Percentiles rank a stretch among this genome's conserved stretches.
Conservation (phyloP, 92 coral and sea anemone genomes). For the Muricea muricata region DNA sequence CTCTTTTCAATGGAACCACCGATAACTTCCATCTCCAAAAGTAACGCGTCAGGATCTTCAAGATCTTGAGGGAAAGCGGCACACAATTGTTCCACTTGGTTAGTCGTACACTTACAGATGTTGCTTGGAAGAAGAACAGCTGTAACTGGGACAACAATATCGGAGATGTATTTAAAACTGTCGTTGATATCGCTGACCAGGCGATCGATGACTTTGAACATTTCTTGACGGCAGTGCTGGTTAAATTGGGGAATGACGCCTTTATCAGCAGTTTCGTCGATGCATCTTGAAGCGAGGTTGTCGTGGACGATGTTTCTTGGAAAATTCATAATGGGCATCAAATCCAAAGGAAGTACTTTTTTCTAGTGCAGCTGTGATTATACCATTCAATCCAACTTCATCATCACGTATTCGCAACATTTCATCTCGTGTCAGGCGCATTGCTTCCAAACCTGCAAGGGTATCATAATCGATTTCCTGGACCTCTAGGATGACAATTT, state of each 20-base stretch:
- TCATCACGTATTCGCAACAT: constrained; percentile 22
- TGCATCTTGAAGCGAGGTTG: constrained; percentile 24
- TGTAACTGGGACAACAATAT: constrained; percentile 13
- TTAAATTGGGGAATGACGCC: background rate
- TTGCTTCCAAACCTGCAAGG: constrained; percentile 13
- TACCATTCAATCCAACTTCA: constrained; percentile 25
- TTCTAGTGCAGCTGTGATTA: constrained; percentile 21
- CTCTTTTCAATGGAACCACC: constrained; percentile 19
- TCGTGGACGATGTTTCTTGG: constrained; percentile 26
- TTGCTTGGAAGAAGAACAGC: constrained; percentile 27
- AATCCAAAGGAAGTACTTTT: constrained; percentile 33
- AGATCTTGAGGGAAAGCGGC: constrained; percentile 27
- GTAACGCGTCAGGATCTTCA: constrained; percentile 4
- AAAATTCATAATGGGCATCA: constrained; percentile 19
- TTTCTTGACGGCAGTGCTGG: constrained; percentile 20
- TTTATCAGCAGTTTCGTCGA: constrained; percentile 15
- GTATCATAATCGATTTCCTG: constrained; percentile 37
- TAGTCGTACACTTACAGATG: background rate
- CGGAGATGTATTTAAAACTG: background rate
- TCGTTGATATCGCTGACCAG: constrained; percentile 33
- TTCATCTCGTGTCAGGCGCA: constrained; percentile 25
- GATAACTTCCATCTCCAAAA: constrained; percentile 27
- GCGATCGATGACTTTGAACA: constrained; percentile 29
- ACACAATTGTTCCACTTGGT: constrained; percentile 4
- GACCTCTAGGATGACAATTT: constrained; percentile 7